Percentiles rank a stretch among this genome's conserved stretches.
Evolutionary conservation across 2,113 vertebrate species (phyloP).

Genomic region (Nycticryphes semicollaris): DNA sequence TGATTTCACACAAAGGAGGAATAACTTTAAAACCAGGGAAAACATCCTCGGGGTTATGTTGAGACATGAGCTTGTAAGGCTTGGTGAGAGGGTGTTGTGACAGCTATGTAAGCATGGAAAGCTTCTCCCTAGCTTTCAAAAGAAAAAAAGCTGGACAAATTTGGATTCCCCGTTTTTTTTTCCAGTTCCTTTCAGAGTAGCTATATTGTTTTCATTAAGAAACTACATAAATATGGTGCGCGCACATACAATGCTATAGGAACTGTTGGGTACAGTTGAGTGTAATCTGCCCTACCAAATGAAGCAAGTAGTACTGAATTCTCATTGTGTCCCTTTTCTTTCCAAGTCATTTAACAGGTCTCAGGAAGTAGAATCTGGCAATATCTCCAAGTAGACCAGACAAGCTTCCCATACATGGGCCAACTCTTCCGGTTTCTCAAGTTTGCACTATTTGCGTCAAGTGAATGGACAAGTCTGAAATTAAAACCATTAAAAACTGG

Average conservation of each 20-base stretch:
- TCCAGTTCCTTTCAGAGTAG: neutral
- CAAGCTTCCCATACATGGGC: accelerated
- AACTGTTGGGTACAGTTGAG: neutral
- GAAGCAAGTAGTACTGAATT: neutral
- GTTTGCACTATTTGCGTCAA: neutral
- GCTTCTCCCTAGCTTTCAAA: neutral
- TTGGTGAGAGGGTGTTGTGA: neutral
- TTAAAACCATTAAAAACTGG: neutral
- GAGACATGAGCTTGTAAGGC: accelerated
- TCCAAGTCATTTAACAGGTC: neutral
- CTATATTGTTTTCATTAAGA: neutral
- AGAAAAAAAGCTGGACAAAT: accelerated
- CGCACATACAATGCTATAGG: neutral
- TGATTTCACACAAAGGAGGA: neutral
- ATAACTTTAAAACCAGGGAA: neutral
- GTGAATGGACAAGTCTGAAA: neutral
- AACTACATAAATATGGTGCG: neutral
- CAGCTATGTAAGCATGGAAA: neutral
- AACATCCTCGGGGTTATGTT: neutral
- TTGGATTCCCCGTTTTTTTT: neutral
- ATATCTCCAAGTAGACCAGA: accelerated
- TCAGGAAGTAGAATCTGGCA: neutral
- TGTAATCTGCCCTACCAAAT: neutral
- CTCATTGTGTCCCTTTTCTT: neutral
- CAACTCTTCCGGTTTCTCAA: neutral